Evolutionary conservation across 2,888 invertebrate genomes (phyloP).

Genomic region (Rhimphoctona megacephalus): DNA sequence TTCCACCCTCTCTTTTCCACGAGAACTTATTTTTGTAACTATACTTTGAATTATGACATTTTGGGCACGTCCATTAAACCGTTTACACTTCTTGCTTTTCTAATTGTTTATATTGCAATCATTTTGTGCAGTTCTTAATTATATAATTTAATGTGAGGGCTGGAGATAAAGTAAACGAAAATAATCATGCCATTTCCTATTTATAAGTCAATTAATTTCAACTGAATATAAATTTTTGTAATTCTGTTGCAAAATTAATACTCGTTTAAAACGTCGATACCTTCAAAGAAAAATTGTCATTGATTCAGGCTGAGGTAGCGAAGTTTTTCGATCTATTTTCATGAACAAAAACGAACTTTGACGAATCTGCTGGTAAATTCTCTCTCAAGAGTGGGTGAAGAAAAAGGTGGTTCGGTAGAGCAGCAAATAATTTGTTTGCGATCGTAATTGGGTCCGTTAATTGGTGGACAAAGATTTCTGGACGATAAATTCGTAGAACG

Average conservation of each 20-base stretch:
- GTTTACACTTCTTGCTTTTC: not conserved
- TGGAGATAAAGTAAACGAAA: not conserved
- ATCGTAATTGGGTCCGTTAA: not conserved
- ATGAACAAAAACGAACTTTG: slow-evolving; percentile 68
- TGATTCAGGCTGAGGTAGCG: not conserved
- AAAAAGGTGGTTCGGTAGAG: slow-evolving; percentile 70
- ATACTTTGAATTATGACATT: slow-evolving; percentile 11
- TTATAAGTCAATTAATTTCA: not conserved
- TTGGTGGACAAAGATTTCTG: slow-evolving; percentile 1
- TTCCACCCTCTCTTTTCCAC: not conserved
- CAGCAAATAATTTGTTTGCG: slow-evolving; percentile 2
- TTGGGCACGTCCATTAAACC: not conserved
- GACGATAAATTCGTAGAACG: not conserved
- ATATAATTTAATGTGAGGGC: not conserved
- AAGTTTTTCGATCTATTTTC: slow-evolving; percentile 16
- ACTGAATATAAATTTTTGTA: not conserved
- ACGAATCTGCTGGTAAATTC: slow-evolving; percentile 76
- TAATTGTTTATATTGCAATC: not conserved
- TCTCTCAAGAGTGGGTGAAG: slow-evolving; percentile 70
- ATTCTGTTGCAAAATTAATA: no score
- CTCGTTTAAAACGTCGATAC: not conserved
- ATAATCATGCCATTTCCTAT: not conserved
- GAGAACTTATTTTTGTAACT: not conserved
- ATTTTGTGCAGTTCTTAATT: not conserved
- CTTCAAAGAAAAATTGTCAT: not conserved